Conservation (phyloP, 2,888 invertebrate genomes). For the Scrobipalpa costella region DNA sequence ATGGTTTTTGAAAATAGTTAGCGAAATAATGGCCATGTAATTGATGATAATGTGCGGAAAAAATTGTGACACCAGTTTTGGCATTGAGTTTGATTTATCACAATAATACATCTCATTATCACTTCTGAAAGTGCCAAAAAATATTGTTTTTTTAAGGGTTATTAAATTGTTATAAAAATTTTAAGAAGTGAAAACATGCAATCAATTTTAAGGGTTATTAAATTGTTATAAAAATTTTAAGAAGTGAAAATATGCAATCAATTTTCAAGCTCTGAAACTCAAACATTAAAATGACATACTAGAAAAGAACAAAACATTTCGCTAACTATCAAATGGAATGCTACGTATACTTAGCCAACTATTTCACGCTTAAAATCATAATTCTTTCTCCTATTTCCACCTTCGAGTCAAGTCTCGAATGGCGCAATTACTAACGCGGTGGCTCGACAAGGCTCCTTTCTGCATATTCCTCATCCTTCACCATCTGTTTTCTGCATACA, state of each 20-base stretch:
- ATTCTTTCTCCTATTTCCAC: conserved; percentile 23
- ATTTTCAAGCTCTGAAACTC: background rate
- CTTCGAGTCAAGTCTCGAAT: conserved; percentile 51
- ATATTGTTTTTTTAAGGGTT: too few species aligned
- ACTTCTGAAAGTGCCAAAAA: background rate
- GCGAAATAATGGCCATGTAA: background rate
- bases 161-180: background rate
- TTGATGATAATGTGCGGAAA: background rate
- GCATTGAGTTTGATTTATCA: background rate
- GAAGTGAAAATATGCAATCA: background rate
- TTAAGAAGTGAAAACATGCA: background rate
- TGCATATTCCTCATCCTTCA: conserved; percentile 34
- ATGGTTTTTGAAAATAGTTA: background rate
- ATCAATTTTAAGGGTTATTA: background rate
- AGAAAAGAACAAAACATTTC: background rate
- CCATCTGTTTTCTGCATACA: background rate
- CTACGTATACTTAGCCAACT: background rate
- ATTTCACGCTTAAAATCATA: conserved; percentile 16
- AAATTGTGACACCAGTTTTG: background rate
- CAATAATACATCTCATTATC: background rate
- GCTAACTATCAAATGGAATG: background rate
- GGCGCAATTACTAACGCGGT: conserved; percentile 53
- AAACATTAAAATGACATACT: background rate
- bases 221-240: background rate
- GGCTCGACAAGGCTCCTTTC: conserved; percentile 47